Conservation (phyloP, 2,797 vertebrate genomes). For the Dendrocincla tyrannina region DNA sequence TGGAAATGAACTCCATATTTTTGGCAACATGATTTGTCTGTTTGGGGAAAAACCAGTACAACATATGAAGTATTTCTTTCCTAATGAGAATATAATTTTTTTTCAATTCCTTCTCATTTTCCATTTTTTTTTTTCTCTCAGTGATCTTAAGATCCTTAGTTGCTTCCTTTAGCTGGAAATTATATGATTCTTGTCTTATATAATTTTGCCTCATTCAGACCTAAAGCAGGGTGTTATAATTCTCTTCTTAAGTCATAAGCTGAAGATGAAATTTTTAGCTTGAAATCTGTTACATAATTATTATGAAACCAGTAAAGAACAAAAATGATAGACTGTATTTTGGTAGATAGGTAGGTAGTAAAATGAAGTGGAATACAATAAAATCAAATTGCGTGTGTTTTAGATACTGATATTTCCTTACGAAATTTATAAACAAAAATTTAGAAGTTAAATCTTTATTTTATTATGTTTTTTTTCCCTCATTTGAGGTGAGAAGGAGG, state of each 20-base stretch:
- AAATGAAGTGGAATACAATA: background rate
- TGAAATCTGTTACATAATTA: background rate
- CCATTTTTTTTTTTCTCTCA: background rate
- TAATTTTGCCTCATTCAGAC: background rate
- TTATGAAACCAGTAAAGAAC: background rate
- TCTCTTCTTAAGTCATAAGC: background rate
- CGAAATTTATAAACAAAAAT: background rate
- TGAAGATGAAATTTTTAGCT: background rate
- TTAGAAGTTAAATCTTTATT: background rate
- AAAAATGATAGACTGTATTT: background rate
- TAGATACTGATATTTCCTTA: background rate
- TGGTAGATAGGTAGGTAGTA: background rate
- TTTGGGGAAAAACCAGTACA: background rate
- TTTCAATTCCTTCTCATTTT: background rate
- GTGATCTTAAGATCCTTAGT: background rate
- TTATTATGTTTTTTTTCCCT: background rate
- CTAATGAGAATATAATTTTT: background rate
- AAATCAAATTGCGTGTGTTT: background rate
- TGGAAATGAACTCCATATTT: background rate
- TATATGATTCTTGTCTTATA: background rate
- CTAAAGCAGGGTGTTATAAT: background rate
- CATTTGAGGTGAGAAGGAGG: background rate
- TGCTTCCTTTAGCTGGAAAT: background rate
- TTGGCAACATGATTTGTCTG: background rate
- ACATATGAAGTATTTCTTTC: background rate